Evolutionary conservation across 2,888 invertebrate species (phyloP), one percentile per base, ranked within the genome.

Genomic region (Acrobasis repandana): DNA sequence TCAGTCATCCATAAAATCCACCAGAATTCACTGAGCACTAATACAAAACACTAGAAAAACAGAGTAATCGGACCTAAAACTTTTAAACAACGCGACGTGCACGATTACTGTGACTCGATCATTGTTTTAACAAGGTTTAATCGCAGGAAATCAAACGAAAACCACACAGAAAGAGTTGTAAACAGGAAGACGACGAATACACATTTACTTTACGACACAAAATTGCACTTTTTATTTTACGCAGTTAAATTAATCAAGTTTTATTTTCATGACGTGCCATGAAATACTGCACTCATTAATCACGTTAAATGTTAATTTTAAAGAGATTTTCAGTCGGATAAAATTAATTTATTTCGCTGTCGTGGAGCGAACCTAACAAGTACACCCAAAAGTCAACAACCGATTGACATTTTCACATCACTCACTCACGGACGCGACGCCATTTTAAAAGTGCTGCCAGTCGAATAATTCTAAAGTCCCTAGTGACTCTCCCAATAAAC

Each of bases 351-450:
- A 64, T 46, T 58, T 57, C 28, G 38, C 51, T 61, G 60, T 18
- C 11, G 36, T 36, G 52, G 66, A 64, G 67, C 69, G 69, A 71
- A 70, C 65, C 63, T 62, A 67, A 72, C 73, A 43, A 43, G 43
- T 43, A 75, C 77, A 78, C 72, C 73, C 75, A 74, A 73, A 75
- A 88, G 90, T 89, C 90, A 89, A 89, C 87, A 90, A 88, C 88
- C 90, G 88, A 81, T 88, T 90, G 89, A 89, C 89, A 20, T 34
- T 67, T 63, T 67, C 58, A 20, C 33, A 15, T 10, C 43, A 46
- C 10, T 9, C n/a, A n/a, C n/a, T 65, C 57, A 65, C 67, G 66
- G 72, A 76, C 68, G 77, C 74, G 75, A 75, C 81, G 83, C 85
- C 83, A 83, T 85, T 76, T 79, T 9, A 28, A 14, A 15, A 46